Percentiles rank a stretch among this genome's conserved stretches.
Conservation (phyloP, 2,113 vertebrate genomes). For the Otis tarda region DNA sequence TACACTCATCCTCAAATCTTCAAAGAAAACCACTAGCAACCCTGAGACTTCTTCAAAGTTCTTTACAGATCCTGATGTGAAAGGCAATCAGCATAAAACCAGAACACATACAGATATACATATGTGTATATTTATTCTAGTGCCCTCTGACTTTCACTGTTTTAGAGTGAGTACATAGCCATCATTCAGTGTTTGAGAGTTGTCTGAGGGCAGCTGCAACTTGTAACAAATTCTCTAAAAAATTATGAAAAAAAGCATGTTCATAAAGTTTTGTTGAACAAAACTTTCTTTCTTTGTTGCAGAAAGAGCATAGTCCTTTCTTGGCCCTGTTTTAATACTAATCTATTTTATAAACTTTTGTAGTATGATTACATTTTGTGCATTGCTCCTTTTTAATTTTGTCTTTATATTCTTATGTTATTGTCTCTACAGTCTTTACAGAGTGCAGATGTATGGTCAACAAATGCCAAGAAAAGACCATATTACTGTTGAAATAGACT, state of each 20-base stretch:
- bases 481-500: background rate
- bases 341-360: background rate
- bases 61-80: background rate
- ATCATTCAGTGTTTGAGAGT: background rate
- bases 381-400: background rate
- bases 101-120: rapidly evolving
- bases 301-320: background rate
- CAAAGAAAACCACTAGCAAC: background rate
- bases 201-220: background rate
- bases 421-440: background rate
- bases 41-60: background rate
- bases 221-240: background rate
- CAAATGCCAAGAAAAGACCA: background rate
- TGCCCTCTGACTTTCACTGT: background rate
- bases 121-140: background rate
- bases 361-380: background rate
- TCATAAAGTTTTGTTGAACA: background rate
- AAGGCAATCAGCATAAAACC: background rate
- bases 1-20: background rate
- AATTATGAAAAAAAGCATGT: rapidly evolving
- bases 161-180: background rate
- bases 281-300: background rate
- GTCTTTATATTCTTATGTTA: rapidly evolving
- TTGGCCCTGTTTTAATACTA: rapidly evolving
- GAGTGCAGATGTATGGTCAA: background rate